A percentile compares a stretch with the other conserved stretches of the same genome.
Evolutionary conservation across 2,113 vertebrate genomes (phyloP).

Genomic region (Strix aluco): DNA sequence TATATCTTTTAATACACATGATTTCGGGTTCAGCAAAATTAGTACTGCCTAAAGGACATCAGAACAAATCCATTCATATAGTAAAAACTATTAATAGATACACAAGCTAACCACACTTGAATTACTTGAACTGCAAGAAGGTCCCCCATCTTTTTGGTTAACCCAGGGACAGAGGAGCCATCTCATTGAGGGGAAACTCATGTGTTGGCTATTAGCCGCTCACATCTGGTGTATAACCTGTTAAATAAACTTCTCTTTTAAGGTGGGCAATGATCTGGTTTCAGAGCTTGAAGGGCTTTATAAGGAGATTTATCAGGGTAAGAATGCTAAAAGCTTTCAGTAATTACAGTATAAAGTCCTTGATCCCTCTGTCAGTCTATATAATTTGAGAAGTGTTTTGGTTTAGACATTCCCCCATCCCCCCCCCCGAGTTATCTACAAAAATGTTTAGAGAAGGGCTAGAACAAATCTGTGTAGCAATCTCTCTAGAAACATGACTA

Average conservation of each 20-base stretch:
- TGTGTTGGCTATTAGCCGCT: neutral
- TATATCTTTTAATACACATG: neutral
- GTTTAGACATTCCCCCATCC: fast-evolving
- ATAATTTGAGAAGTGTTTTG: neutral
- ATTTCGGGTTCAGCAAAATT: neutral
- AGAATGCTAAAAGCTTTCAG: neutral
- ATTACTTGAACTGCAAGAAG: neutral
- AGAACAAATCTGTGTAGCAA: neutral
- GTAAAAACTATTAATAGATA: neutral
- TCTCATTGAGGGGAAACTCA: neutral
- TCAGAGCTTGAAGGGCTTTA: neutral
- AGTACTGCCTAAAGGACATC: neutral
- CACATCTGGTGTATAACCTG: neutral
- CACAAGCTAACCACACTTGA: neutral
- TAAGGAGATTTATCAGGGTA: neutral
- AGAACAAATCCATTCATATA: neutral
- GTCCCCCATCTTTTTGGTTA: neutral
- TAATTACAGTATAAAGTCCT: neutral
- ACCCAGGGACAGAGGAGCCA: neutral
- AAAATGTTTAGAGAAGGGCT: neutral
- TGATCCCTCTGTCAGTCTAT: neutral
- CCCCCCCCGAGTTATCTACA: neutral
- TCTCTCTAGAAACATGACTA: neutral
- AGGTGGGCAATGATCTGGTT: neutral
- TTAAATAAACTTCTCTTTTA: neutral